Evolutionary conservation across 2,113 vertebrate species (phyloP), one percentile per base, ranked within the genome.

Genomic region (Pelmatolapia mariae): DNA sequence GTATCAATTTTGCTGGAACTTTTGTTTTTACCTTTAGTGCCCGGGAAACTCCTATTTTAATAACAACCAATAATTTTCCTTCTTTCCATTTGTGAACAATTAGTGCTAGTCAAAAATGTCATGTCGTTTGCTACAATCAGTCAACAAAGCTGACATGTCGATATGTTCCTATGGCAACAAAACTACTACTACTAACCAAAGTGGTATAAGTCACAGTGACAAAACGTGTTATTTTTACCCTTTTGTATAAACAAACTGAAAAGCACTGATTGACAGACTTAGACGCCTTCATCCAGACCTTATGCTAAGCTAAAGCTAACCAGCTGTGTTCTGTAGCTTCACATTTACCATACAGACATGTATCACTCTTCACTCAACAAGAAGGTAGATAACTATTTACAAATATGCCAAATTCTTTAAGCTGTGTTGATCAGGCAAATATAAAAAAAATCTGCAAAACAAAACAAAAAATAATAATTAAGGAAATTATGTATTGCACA

Each of bases 401-500:
- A 4, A 22, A 73, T 45, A 31, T 45, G 31, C 5, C 3, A 10
- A 54, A 71, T 33, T 16, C 15, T 50, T 57, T 43, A 31, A 78
- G 71, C 53, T 82, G 59, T 16, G 71, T 47, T 11, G 9, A 24
- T 43, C 52, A 43, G 47, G 36, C 4, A 59, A n/a, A 16, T 12
- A 68, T n/a, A 31, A 61, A 43, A 81, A 38, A 2, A 78, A 78
- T 26, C 68, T 11, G 22, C 40, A 29, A 73, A 73, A 73, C 1
- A 50, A 76, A 73, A 29, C 40, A 7, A 76, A 61, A 19, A 29
- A 12, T 1, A 47, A 7, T 47, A 18, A 29, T 11, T 76, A 50
- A 53, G 56, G 54, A 86, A 84, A 86, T 85, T 66, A 50, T 52
- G 52, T 79, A 94, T 92, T 95, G 91, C 91, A 90, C 86, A 84